Base-by-base conservation (phyloP, 2,888 invertebrate genomes). In the Dromius quadrimaculatus region DNA sequence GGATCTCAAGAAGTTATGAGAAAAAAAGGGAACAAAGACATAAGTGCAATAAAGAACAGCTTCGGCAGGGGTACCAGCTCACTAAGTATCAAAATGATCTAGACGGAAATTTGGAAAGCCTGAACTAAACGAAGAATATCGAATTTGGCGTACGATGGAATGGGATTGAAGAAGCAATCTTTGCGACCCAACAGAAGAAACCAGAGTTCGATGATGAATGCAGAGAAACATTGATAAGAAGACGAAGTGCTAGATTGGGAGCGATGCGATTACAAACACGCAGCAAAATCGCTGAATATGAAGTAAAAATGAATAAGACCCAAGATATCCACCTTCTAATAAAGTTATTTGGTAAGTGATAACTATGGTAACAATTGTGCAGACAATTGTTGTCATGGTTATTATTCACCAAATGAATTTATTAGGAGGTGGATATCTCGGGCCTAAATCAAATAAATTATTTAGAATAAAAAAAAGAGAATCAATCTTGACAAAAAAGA, bases 81-180 rank as follows among this genome's bases (percentile, higher is more conserved):
- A 19, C 15, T 8, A 13, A 45, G 17, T 45, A 45, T 20, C 45
- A 45, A 45, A 20, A 45, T 17, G 45, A 45, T 9, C 13, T 45
- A 45, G 20, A n/a, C 2, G n/a, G 8, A 45, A 45, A 45, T 20
- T 8, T 45, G n/a, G 15, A 45, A 19, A 45, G 8, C 45, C 13
- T 45, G 8, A 19, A 17, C 1, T 6, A 19, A 19, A 45, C 8
- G 8, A 20, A 45, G 17, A 17, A 45, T n/a, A 45, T 19, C 45
- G 19, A 45, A 45, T n/a, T n/a, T n/a, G n/a, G n/a, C n/a, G n/a
- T n/a, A n/a, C n/a, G n/a, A n/a, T n/a, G n/a, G n/a, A n/a, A 45
- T n/a, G 20, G 45, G n/a, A 45, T 17, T 34, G n/a, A 34, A 34
- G 34, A 34, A 34, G 2, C 34, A 34, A 34, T 1, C 2, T 2